Evolutionary conservation across 2,113 vertebrate species (phyloP), one percentile per base, ranked within the genome.

Genomic region (Scomber japonicus): DNA sequence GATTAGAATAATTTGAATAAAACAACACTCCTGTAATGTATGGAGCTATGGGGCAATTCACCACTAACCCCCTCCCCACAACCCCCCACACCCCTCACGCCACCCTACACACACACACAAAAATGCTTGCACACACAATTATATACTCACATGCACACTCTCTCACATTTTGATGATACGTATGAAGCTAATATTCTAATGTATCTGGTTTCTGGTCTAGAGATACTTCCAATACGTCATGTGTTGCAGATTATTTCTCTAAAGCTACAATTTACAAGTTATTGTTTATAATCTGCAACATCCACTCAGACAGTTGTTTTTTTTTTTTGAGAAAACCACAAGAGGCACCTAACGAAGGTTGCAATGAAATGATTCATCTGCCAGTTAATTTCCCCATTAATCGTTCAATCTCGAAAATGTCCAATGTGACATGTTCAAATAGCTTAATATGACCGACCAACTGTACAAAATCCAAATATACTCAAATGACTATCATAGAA

Each of bases 1-100:
- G 40, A 78, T 11, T 44, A 57, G 30, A 68, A 69, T 72, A 44
- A 66, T 76, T 59, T 61, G 27, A 81, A 59, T 68, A 55, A 77
- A 72, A 65, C 16, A 49, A 35, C 0, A 8, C 10, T 46, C 1
- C 6, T 62, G 31, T 75, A 57, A 75, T 78, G 71, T 67, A 51
- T 67, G 40, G 21, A 62, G 64, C 77, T 56, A 50, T 67, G 48
- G 19, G 51, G 27, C 60, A 45, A 4, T 63, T 50, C 19, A 54
- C 11, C 40, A 27, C 24, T 21, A 21, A 27, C 3, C 24, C 24
- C 24, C 24, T 21, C 17, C 35, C n/a, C 35, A 12, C 31, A 35
- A 21, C 21, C 21, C 24, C 24, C 24, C 24, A 27, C 24, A 21
- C 21, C 21, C 24, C 24, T 1, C 24, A 27, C 24, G 24, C 24